Conservation (phyloP, 2,113 vertebrate species). For the Candoia aspera region DNA sequence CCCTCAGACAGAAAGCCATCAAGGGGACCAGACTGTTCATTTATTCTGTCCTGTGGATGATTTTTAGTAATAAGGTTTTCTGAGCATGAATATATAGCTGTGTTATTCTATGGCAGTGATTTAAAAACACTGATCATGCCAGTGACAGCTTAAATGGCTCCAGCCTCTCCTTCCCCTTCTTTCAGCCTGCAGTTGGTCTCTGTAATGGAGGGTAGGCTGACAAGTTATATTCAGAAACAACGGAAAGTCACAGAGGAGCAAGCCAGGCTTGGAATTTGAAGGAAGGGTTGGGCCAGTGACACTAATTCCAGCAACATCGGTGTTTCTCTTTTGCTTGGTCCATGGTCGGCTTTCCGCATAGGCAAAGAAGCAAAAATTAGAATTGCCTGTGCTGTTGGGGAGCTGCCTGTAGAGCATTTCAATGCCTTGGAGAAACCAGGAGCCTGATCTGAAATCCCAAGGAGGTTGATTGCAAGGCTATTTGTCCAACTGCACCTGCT, state of each 20-base stretch:
- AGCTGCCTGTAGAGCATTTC: neutral
- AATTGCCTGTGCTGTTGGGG: neutral
- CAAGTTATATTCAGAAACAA: conserved; percentile 64
- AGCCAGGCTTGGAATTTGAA: conserved; percentile 61
- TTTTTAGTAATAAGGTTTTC: conserved; percentile 51
- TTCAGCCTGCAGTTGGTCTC: conserved; percentile 53
- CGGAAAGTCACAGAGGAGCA: conserved; percentile 57
- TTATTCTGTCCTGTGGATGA: conserved; percentile 38
- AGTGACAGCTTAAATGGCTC: conserved; percentile 78
- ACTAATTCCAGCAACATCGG: conserved; percentile 56
- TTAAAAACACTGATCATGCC: conserved; percentile 73
- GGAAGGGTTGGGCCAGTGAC: conserved; percentile 45
- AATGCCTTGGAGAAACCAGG: conserved; percentile 44
- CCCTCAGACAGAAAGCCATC: conserved; percentile 26
- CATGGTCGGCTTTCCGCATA: conserved; percentile 2
- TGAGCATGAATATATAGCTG: conserved; percentile 60
- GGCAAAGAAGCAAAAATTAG: neutral
- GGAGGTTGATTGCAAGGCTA: conserved; percentile 42
- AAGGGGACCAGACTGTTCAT: conserved; percentile 42
- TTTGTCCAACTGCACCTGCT: conserved; percentile 36
- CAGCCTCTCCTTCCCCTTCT: conserved; percentile 60
- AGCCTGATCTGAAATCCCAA: conserved; percentile 50
- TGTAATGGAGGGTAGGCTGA: conserved; percentile 64
- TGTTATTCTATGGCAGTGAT: conserved; percentile 75
- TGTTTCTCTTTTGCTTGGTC: conserved; percentile 40